These are phyloP conservation scores for Phoebastria nigripes DNA, from an alignment of 2,797 vertebrate species.

Conservation along the genomic window DNA sequence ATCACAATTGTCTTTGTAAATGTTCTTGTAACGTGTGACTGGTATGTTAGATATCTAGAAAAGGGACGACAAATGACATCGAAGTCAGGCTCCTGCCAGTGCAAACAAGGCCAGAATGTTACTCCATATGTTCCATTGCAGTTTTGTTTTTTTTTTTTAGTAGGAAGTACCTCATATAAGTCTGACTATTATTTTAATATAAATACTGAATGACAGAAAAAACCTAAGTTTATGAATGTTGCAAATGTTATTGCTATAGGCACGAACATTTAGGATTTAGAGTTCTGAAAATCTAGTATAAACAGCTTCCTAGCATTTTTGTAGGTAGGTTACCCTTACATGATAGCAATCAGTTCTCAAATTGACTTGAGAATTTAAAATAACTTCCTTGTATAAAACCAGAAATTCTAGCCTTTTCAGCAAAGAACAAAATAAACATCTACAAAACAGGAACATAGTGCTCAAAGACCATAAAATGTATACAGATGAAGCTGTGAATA, in stretches of 20 bases:
- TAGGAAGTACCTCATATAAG: background rate
- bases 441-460: background rate
- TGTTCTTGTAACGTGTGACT: background rate
- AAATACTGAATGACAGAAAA: background rate
- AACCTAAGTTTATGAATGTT: background rate
- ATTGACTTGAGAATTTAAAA: background rate
- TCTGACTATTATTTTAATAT: background rate
- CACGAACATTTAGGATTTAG: background rate
- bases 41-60: background rate
- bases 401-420: background rate
- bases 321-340: background rate
- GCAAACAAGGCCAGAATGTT: background rate
- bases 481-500: background rate
- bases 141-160: background rate
- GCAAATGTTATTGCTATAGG: background rate
- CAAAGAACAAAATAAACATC: background rate
- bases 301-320: background rate
- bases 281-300: background rate
- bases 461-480: background rate
- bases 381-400: background rate
- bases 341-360: background rate
- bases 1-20: background rate
- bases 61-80: background rate
- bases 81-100: background rate
- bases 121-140: background rate